Evolutionary conservation across 2,888 invertebrate species (phyloP), one percentile per base, ranked within the genome.

Genomic region (Oeneis ivallda): DNA sequence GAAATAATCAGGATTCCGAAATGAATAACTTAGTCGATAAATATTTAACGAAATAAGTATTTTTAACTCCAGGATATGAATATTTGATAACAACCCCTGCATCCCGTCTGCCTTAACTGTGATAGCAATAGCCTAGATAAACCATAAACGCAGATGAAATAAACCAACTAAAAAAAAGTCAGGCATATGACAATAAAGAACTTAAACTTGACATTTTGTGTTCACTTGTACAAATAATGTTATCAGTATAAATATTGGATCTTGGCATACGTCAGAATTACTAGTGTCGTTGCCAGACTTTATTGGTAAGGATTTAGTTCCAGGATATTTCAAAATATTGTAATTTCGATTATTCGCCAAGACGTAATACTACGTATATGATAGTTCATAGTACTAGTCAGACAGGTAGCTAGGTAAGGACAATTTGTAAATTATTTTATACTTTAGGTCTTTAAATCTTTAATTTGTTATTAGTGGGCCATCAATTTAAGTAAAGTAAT

Each of bases 211-310:
- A 62, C 64, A 58, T 59, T 56, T 10, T 56, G 43, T 53, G 49
- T 56, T 19, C 65, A 62, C 65, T 68, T 56, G 65, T 65, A 49
- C 43, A 65, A 62, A 68, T 62, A 62, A 15, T 32, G 19, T 19
- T 50, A 50, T 60, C 60, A 39, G 37, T 13, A 13, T 10, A 49
- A 41, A 26, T 26, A 26, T 60, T 15, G 49, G 13, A 8, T 60
- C 50, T 11, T n/a, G 8, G 39, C 19, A 13, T 37, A 60, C 49
- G 37, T 39, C 34, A 17, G 47, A 19, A 19, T 50, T 26, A 26
- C 26, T 26, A 2, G n/a, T 60, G 50, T 8, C 41, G 13, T 49
- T 19, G 15, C 6, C 17, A 6, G 2, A 19, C 7, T 39, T 2
- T 3, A 39, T 39, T 43, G n/a, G 15, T 45, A 8, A 8, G 45